phyloP scores from a whole-genome alignment of 2,797 vertebrate species.

The Phyllotis vaccarum region DNA sequence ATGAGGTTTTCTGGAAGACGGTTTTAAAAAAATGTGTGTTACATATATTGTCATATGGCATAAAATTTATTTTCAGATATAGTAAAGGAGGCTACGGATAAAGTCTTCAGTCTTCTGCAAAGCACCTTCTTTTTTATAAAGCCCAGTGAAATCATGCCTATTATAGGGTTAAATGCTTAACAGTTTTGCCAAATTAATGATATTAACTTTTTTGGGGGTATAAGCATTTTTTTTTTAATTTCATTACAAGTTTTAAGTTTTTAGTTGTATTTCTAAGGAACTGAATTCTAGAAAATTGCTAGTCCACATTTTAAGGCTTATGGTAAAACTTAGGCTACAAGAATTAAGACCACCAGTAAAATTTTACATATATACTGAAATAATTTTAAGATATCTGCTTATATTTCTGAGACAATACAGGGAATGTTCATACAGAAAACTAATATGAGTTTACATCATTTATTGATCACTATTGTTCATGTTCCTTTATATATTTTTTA shows the following conservation, averaged over 20 bases:
- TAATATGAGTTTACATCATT: neutral
- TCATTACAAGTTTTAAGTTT: neutral
- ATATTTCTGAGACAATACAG: neutral
- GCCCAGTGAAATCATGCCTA: neutral
- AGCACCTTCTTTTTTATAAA: neutral
- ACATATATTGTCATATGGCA: neutral
- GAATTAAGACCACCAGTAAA: conserved; percentile 27
- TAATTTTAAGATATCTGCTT: neutral
- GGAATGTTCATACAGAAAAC: neutral
- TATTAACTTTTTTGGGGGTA: neutral
- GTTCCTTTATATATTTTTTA: neutral
- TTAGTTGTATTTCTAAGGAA: conserved; percentile 5
- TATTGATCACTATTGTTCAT: neutral
- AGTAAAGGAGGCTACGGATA: neutral
- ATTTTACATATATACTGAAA: neutral
- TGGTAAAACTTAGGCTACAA: neutral
- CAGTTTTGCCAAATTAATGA: neutral
- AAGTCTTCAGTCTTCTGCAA: neutral
- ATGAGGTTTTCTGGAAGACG: neutral
- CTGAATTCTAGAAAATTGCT: neutral
- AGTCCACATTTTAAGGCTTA: neutral
- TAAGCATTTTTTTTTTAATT: neutral
- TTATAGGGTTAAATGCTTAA: neutral
- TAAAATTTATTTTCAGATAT: neutral
- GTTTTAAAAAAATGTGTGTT: neutral